Evolutionary conservation across 2,888 invertebrate genomes (phyloP), one percentile per base, ranked within the genome.

Genomic region (Agonum fuliginosum): DNA sequence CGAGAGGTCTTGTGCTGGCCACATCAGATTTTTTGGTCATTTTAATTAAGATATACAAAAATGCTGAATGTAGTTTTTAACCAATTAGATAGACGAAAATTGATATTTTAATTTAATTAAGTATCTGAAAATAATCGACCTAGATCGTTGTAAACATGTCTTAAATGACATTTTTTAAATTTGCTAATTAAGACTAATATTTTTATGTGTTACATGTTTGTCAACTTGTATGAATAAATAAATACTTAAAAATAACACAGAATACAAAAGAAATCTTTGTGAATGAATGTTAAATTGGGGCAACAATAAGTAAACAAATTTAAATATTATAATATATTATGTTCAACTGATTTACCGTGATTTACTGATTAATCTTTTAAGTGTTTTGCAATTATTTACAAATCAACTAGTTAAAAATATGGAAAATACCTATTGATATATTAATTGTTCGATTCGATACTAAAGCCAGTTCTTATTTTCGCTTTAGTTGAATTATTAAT

Each of bases 61-160:
- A 54, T 27, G 12, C 5, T 54, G 27, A n/a, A 54, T 3, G 27
- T 54, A 24, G 54, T 24, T 54, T 27, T 22, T 22, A 24, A 54
- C 54, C 27, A 54, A 54, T 54, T 54, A 54, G 54, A 54, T 54
- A 54, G 54, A 54, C 24, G 24, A 54, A 54, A 54, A 54, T 27
- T 54, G 54, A 54, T 24, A 54, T 54, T 54, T 54, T 24, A 4
- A 6, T 54, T 54, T 54, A 54, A 54, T 54, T 54, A 54, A 54
- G 27, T 12, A 54, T 22, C 54, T 54, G 24, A 1, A 54, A 54
- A 54, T 54, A 24, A 54, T 54, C 54, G 54, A 24, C 54, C 14
- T 54, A 22, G 14, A 54, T 54, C 3, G 54, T 54, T 12, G 27
- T 54, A 54, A 54, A 54, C 54, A 54, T 12, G 54, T 27, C 12